Percentiles rank a stretch among this genome's conserved stretches.
Conservation (phyloP, 2,888 invertebrate genomes). For the Stegophylla sp. region DNA sequence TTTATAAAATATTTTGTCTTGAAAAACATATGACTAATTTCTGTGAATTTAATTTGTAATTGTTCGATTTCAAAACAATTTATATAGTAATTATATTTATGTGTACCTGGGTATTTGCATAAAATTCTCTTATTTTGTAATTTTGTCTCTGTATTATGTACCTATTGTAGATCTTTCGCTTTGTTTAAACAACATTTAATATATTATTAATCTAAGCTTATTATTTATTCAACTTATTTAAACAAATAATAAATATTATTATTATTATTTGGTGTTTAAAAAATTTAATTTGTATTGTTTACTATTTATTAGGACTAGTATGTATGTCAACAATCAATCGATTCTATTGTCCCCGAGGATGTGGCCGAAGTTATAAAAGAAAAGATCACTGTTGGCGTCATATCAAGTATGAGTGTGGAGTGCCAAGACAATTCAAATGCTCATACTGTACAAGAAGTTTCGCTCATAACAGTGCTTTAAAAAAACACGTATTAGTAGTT, state of each 20-base stretch:
- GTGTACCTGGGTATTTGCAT: too few species aligned
- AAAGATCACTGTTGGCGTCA: conserved; percentile 63
- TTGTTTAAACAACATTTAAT: neutral
- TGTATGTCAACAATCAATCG: conserved; percentile 13
- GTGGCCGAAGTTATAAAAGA: conserved; percentile 61
- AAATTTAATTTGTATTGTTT: conserved; percentile 18
- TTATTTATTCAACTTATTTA: neutral
- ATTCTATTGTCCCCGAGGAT: conserved; percentile 57
- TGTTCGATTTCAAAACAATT: too few species aligned
- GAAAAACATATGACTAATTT: too few species aligned
- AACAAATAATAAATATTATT: neutral
- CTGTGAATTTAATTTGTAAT: too few species aligned
- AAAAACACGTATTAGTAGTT: conserved; percentile 52
- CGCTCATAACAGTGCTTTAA: conserved; percentile 44
- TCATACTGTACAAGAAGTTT: conserved; percentile 63
- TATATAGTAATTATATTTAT: too few species aligned
- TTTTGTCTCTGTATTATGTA: neutral
- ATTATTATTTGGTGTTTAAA: neutral
- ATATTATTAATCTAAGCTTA: neutral
- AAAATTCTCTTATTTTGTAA: too few species aligned
- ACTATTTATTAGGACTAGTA: conserved; percentile 27
- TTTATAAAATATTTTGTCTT: too few species aligned
- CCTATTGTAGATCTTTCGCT: neutral
- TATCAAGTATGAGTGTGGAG: conserved; percentile 65
- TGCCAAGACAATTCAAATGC: conserved; percentile 65